These are phyloP conservation scores for Odontomyia ornata DNA, from an alignment of 2,888 invertebrate genomes.

Conservation along the genomic window DNA sequence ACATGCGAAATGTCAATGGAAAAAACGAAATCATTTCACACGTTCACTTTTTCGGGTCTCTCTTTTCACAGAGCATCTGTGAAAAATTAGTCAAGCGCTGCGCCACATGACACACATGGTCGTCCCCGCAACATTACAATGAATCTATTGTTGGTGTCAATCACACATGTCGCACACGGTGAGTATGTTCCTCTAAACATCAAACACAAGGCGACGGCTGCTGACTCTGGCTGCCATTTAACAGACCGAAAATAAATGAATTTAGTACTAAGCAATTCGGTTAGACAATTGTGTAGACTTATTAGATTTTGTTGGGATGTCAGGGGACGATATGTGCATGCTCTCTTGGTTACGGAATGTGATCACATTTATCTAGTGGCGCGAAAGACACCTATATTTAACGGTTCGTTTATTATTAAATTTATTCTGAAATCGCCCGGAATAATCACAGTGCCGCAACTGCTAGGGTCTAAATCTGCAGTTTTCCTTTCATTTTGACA, in stretches of 20 bases:
- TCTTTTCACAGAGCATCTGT: background rate
- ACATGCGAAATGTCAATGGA: too few relatives aligned
- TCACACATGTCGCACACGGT: background rate
- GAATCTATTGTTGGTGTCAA: slow-evolving; percentile 10
- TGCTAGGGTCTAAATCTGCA: background rate
- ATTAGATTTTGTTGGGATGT: background rate
- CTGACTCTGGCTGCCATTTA: too few relatives aligned
- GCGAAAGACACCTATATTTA: background rate
- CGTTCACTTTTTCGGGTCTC: background rate
- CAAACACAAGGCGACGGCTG: too few relatives aligned
- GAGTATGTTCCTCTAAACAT: background rate
- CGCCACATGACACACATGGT: background rate
- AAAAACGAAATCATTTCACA: background rate
- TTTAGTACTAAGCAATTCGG: background rate
- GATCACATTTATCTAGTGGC: background rate
- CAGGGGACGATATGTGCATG: background rate
- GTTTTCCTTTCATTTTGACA: background rate
- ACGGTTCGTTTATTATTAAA: slow-evolving; percentile 23
- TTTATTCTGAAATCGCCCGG: background rate
- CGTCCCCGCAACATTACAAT: slow-evolving; percentile 6
- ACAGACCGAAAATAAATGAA: background rate
- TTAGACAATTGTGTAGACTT: background rate
- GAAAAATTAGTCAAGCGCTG: background rate
- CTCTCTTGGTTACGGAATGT: background rate
- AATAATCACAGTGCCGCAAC: background rate